Percentiles rank a stretch among this genome's conserved stretches.
Evolutionary conservation across 2,113 vertebrate species (phyloP).

Genomic region (Hyperoodon ampullatus): DNA sequence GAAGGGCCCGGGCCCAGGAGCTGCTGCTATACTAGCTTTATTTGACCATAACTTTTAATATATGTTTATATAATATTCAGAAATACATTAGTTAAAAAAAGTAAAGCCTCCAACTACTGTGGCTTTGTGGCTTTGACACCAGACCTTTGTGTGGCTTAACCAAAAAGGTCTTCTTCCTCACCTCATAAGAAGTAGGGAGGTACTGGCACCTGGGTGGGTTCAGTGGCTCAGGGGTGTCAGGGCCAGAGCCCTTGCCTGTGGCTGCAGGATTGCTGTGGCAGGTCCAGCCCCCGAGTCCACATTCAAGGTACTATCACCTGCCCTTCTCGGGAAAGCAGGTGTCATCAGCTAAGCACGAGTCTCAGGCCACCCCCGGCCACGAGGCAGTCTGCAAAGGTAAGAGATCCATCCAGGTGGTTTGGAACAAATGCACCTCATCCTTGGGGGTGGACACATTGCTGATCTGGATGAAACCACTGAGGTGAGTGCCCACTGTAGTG

Average conservation of each 20-base stretch:
- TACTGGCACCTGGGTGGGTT: too few relatives aligned
- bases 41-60: neutral
- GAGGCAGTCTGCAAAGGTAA: neutral
- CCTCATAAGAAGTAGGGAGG: neutral
- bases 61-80: too few relatives aligned
- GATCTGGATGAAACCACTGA: neutral
- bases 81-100: neutral
- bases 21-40: neutral
- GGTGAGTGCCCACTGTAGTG: fast-evolving
- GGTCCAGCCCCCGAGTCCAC: neutral
- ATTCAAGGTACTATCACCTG: fast-evolving
- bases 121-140: neutral
- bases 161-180: neutral
- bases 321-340: neutral
- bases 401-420: too few relatives aligned
- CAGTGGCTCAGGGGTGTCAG: neutral
- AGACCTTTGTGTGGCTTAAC: too few relatives aligned
- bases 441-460: neutral
- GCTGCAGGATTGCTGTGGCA: neutral
- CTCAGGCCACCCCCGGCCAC: neutral
- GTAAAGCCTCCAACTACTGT: neutral
- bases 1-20: neutral
- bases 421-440: neutral
- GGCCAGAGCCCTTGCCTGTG: neutral
- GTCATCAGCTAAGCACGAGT: too few relatives aligned